Percentiles rank a stretch among this genome's conserved stretches.
These are phyloP conservation scores for Coryphaenoides rupestris DNA, from an alignment of 2,113 vertebrate genomes.

Conservation along the genomic window DNA sequence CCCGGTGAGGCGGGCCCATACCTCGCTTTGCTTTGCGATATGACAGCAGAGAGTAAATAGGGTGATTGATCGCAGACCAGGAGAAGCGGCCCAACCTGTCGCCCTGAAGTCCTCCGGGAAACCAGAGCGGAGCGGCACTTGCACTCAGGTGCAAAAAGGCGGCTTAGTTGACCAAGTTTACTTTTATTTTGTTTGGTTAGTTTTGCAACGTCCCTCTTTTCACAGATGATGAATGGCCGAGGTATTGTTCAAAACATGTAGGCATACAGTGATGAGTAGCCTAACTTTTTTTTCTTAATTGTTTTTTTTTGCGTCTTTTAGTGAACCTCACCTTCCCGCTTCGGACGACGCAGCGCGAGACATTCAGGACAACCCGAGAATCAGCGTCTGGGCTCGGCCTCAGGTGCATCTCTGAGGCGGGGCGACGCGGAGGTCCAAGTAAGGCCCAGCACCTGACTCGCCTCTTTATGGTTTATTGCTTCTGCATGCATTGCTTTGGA, in stretches of 20 bases:
- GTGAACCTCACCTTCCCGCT: conserved; percentile 36
- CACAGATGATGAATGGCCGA: no score
- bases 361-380: conserved; percentile 35
- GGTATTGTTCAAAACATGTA: no score
- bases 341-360: conserved; percentile 18
- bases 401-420: conserved; percentile 70
- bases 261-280: no score
- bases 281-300: no score
- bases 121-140: conserved; percentile 35
- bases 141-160: conserved; percentile 20
- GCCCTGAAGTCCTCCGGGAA: conserved; percentile 39
- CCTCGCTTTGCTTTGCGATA: conserved; percentile 24
- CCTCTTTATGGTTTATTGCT: not conserved
- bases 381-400: conserved; percentile 69
- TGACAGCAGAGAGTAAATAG: conserved; percentile 58
- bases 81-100: conserved; percentile 29
- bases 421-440: conserved; percentile 70
- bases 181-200: not conserved
- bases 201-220: not conserved
- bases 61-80: conserved; percentile 64
- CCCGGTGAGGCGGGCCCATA: not conserved
- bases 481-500: no score
- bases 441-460: conserved; percentile 25
- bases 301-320: conserved; percentile 19
- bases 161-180: not conserved